Conservation (phyloP, 2,113 vertebrate species). For the Neopipo cinnamomea region DNA sequence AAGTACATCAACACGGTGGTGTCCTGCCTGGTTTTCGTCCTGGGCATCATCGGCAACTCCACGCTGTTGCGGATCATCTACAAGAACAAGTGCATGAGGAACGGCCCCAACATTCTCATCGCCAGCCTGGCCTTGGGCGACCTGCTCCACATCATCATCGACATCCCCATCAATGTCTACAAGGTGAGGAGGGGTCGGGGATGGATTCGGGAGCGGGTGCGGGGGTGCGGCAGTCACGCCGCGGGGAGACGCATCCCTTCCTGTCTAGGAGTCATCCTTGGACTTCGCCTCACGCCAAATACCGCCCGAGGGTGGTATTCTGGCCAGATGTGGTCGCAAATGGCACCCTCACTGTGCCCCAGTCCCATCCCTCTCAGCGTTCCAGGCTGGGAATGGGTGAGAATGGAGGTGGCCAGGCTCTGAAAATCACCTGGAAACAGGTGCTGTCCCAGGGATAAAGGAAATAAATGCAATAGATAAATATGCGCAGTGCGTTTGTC, state of each 20-base stretch:
- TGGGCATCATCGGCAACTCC: conserved; percentile 88
- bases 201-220: neutral
- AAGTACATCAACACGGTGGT: conserved; percentile 87
- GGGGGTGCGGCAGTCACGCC: too few species aligned
- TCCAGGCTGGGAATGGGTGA: neutral
- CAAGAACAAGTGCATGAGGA: conserved; percentile 90
- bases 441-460: neutral
- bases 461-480: neutral
- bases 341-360: neutral
- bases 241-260: too few species aligned
- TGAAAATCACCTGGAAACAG: neutral
- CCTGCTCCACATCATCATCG: conserved; percentile 87
- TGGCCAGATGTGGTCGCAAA: too few species aligned
- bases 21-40: conserved; percentile 84
- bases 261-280: neutral
- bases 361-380: rapidly evolving
- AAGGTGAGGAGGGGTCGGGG: conserved; percentile 72
- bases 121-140: conserved; percentile 89
- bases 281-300: neutral
- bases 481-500: neutral
- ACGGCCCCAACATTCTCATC: conserved; percentile 88
- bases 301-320: neutral
- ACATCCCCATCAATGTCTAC: conserved; percentile 88
- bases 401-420: neutral
- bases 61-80: conserved; percentile 88